Conservation (phyloP, 2,888 invertebrate genomes). For the Epirrhoe tristata region DNA sequence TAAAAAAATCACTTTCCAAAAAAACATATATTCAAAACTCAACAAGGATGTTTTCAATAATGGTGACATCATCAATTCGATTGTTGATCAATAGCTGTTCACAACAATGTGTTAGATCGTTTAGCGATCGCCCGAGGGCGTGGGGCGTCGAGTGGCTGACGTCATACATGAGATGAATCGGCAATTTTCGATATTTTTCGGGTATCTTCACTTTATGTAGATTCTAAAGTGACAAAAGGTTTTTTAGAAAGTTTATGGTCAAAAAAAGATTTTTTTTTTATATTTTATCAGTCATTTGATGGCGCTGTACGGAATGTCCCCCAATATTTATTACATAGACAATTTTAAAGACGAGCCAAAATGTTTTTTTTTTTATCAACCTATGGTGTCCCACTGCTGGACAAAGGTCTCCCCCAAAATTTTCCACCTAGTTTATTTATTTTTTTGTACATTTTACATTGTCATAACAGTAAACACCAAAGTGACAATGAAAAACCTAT, state of each 20-base stretch:
- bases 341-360: too few species aligned
- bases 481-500: too few species aligned
- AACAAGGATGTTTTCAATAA: constrained; percentile 36
- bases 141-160: constrained; percentile 19
- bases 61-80: constrained; percentile 38
- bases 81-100: constrained; percentile 34
- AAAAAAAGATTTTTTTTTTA: too few species aligned
- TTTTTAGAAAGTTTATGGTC: background rate
- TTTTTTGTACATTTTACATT: too few species aligned
- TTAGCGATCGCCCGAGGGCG: constrained; percentile 32
- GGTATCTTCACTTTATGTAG: background rate
- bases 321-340: too few species aligned
- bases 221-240: background rate
- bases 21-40: constrained; percentile 5
- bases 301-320: too few species aligned
- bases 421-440: too few species aligned
- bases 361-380: too few species aligned
- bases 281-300: too few species aligned
- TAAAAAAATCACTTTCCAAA: background rate
- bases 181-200: constrained; percentile 10
- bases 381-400: too few species aligned
- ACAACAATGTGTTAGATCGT: constrained; percentile 34
- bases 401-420: too few species aligned
- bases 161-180: constrained; percentile 19
- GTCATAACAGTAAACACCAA: too few species aligned